Conservation (phyloP, 2,888 invertebrate species). For the Syrphus vitripennis region DNA sequence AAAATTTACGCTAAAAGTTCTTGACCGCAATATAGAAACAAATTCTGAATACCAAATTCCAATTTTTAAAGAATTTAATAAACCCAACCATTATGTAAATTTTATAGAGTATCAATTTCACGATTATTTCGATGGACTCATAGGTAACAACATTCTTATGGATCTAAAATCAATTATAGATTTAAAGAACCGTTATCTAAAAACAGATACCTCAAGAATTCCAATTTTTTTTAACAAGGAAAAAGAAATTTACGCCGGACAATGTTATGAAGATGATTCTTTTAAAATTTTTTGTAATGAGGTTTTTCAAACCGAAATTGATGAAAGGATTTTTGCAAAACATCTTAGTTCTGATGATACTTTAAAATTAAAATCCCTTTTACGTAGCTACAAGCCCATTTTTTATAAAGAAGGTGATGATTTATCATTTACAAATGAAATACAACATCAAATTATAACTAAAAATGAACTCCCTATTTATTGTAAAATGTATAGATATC, state of each 20-base stretch:
- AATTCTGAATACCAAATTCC: not conserved
- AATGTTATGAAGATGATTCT: slow-evolving; percentile 4
- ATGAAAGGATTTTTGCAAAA: slow-evolving; percentile 2
- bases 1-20: not conserved
- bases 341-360: not conserved
- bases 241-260: not conserved
- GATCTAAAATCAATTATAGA: not conserved
- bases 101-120: not conserved
- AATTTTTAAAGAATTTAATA: not conserved
- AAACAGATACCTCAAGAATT: not conserved
- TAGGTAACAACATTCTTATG: not conserved
- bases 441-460: not conserved
- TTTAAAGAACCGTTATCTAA: not conserved
- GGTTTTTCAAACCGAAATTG: not conserved
- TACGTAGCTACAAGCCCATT: not conserved
- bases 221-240: not conserved
- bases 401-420: slow-evolving; percentile 5
- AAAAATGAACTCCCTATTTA: slow-evolving; percentile 39
- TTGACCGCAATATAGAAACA: not conserved
- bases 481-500: slow-evolving; percentile 51
- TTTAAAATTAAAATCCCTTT: not conserved
- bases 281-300: not conserved
- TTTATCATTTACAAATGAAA: not conserved
- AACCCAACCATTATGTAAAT: not conserved
- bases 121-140: not conserved